Base-by-base conservation (phyloP, 2,113 vertebrate species). In the Scomber scombrus region DNA sequence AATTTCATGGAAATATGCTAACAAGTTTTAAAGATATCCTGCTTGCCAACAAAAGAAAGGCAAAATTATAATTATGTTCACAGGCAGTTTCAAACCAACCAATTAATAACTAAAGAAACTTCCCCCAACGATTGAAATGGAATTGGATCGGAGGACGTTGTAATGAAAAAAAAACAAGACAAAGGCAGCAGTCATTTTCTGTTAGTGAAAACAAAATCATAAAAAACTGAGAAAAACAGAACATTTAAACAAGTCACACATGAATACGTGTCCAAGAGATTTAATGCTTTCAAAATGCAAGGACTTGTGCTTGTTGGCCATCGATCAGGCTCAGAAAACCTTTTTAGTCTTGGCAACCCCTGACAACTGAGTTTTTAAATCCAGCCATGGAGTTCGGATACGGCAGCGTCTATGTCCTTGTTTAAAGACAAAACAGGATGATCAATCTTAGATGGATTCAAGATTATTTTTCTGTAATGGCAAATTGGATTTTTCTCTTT, bases 401-500 rank as follows among this genome's bases (percentile, higher is more conserved):
- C 62, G 67, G 65, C 61, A 5, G 5, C 31, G 6, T 8, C 31
- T 60, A 16, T 2, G 12, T 40, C 49, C 16, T 49, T 46, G 19
- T 46, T 14, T 45, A 21, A 71, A 81, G 80, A 52, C 8, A 29
- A 75, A 18, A 40, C 18, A 21, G 23, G 23, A 43, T 40, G 34
- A 34, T 71, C 34, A 47, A 34, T 84, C 47, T 64, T 11, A 51
- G 65, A 85, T 47, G 19, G 58, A 80, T 49, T 40, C 23, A 21
- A 12, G 13, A 34, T 65, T 54, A 2, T 19, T 49, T 64, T 64
- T 49, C 51, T 46, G n/a, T n/a, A n/a, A 69, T 72, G 23, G 56
- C 26, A 78, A 69, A 77, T 63, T 63, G 2, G n/a, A 72, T 80
- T 84, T 84, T 72, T 54, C 21, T 71, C 15, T 40, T 29, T 34